A percentile compares a stretch with the other conserved stretches of the same genome.
Evolutionary conservation across 2,888 invertebrate species (phyloP).

Genomic region (Chloroclystis v-ata): DNA sequence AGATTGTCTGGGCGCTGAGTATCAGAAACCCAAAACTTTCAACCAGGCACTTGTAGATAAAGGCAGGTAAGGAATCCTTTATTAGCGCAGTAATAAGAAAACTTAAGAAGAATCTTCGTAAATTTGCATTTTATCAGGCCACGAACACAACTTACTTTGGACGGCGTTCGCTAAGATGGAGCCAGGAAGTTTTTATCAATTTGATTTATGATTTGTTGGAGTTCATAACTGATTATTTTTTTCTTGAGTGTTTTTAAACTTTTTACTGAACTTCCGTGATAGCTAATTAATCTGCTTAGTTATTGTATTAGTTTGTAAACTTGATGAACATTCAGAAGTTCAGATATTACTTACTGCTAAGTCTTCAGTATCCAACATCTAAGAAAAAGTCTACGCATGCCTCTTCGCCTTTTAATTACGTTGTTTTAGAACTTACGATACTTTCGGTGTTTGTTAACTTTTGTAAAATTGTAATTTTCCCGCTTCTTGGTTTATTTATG

Average conservation of each 20-base stretch:
- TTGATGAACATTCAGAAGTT: no score
- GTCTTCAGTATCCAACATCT: no score
- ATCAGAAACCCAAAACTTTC: background rate
- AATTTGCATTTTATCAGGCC: conserved; percentile 75
- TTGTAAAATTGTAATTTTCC: no score
- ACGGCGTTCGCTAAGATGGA: conserved; percentile 31
- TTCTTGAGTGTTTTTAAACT: background rate
- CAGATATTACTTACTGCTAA: no score
- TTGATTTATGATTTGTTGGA: conserved; percentile 1
- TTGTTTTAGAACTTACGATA: no score
- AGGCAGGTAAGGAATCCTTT: conserved; percentile 49
- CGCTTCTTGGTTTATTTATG: no score
- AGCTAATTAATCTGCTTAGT: no score
- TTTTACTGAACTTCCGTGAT: background rate
- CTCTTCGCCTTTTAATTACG: no score
- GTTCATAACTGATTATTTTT: background rate
- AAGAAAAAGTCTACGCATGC: no score
- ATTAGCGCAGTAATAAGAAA: conserved; percentile 74
- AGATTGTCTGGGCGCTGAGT: no score
- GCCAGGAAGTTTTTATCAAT: conserved; percentile 23
- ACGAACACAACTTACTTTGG: conserved; percentile 64
- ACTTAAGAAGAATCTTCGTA: conserved; percentile 66
- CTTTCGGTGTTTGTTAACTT: no score
- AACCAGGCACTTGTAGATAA: conserved; percentile 5
- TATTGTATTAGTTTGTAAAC: no score